phyloP scores from a whole-genome alignment of 2,113 vertebrate species.

The Microtus pennsylvanicus region DNA sequence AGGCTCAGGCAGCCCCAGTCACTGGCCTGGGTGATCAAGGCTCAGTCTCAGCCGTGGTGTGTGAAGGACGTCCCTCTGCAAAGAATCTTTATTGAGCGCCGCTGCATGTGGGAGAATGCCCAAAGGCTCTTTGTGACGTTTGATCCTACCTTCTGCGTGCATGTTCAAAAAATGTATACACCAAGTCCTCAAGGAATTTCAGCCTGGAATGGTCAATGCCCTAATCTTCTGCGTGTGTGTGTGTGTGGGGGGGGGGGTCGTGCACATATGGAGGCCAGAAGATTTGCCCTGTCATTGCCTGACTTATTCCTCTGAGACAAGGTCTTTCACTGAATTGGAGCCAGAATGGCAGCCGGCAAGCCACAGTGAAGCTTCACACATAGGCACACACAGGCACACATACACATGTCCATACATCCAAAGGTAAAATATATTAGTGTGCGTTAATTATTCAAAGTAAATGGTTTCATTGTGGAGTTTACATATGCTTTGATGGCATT shows the following conservation, averaged over 20 bases:
- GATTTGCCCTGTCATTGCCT: background rate
- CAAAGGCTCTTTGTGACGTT: too few relatives aligned
- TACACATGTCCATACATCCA: too few relatives aligned
- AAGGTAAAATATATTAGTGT: background rate
- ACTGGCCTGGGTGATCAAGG: background rate
- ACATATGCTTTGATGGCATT: background rate
- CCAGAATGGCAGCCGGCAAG: background rate
- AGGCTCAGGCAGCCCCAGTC: background rate
- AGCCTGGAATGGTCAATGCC: background rate
- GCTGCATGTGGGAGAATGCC: background rate
- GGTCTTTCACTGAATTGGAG: background rate
- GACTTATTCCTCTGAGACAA: background rate
- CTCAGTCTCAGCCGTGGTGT: background rate
- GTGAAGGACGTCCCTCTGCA: background rate
- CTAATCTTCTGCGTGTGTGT: too few relatives aligned
- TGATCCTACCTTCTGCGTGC: background rate
- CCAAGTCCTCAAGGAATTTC: background rate
- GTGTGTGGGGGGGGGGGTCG: rapidly evolving
- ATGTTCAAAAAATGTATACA: too few relatives aligned
- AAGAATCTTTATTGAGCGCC: background rate
- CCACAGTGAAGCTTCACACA: background rate
- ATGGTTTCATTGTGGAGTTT: background rate
- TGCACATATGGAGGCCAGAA: background rate
- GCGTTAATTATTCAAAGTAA: background rate
- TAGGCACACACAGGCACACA: background rate